A percentile compares a stretch with the other conserved stretches of the same genome.
Conservation (phyloP, 2,113 vertebrate genomes). For the Myanophis thanlyinensis region DNA sequence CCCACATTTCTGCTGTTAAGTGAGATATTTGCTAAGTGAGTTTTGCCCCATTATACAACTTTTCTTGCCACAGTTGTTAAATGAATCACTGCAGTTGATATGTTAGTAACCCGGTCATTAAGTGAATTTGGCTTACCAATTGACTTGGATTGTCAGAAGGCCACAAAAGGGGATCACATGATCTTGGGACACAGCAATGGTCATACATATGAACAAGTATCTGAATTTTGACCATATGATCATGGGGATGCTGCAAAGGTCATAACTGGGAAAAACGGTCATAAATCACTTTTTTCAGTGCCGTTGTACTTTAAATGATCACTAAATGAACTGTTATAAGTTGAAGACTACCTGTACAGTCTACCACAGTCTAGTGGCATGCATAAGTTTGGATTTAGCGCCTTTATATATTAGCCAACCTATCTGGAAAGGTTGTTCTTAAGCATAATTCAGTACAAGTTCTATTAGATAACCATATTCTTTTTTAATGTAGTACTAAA, state of each 20-base stretch:
- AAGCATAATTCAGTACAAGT: neutral
- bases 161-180: neutral
- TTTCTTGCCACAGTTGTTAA: too few species aligned
- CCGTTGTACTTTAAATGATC: neutral
- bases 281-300: neutral
- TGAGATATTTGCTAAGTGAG: too few species aligned
- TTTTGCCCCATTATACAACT: too few species aligned
- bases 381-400: neutral
- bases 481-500: neutral
- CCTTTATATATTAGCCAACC: neutral
- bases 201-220: neutral
- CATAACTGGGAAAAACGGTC: neutral
- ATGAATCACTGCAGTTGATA: neutral
- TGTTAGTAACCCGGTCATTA: neutral
- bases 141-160: neutral
- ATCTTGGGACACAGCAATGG: neutral
- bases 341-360: neutral
- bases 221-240: neutral
- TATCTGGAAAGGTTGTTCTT: neutral
- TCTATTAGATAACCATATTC: neutral
- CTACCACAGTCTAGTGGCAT: neutral
- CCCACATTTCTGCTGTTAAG: neutral
- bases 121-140: neutral
- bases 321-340: neutral
- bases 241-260: neutral